phyloP scores from a whole-genome alignment of 2,797 vertebrate species.

The Lemur catta region DNA sequence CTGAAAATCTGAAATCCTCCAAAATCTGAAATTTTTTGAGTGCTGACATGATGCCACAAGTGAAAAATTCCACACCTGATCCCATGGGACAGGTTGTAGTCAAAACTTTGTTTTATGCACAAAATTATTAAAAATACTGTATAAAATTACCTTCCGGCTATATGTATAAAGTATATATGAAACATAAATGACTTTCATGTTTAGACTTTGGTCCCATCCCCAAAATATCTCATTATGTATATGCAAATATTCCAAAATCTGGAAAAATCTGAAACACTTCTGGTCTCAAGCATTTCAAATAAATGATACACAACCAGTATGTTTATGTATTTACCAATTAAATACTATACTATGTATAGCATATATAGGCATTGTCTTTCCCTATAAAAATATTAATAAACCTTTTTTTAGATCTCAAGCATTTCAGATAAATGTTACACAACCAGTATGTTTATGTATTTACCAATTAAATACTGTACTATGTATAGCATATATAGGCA shows the following conservation, averaged over 20 bases:
- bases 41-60: background rate
- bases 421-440: background rate
- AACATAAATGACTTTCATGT: background rate
- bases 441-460: accelerated
- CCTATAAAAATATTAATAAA: background rate
- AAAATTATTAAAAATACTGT: background rate
- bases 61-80: background rate
- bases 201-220: background rate
- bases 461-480: background rate
- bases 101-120: background rate
- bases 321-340: accelerated
- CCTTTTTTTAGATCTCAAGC: background rate
- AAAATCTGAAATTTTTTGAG: background rate
- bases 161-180: background rate
- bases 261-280: background rate
- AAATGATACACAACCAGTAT: background rate
- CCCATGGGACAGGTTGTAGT: background rate
- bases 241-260: background rate
- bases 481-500: too few relatives aligned
- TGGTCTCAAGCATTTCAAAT: background rate
- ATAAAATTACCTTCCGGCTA: background rate
- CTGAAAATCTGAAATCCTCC: background rate
- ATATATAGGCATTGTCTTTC: background rate
- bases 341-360: background rate
- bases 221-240: background rate